A percentile compares a stretch with the other conserved stretches of the same genome.
Evolutionary conservation across 2,113 vertebrate species (phyloP).

Genomic region (Tringa solitaria): DNA sequence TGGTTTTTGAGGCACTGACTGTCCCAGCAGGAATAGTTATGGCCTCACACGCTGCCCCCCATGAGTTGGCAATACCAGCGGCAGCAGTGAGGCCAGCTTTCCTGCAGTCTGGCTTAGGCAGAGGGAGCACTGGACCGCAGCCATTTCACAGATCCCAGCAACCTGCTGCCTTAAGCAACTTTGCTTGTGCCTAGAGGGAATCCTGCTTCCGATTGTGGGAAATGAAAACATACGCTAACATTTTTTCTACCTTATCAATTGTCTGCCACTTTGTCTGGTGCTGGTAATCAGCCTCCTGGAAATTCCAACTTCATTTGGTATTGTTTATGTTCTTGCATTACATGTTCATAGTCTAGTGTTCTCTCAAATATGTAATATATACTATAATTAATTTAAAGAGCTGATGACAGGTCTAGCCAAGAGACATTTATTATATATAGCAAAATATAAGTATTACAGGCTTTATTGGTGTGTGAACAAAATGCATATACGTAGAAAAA

Average conservation of each 20-base stretch:
- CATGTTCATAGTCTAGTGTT: not conserved
- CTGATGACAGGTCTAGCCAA: not conserved
- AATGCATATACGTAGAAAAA: not conserved
- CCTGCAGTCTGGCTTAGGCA: not conserved
- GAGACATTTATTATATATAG: not conserved
- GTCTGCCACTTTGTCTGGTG: not conserved
- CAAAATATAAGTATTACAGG: not conserved
- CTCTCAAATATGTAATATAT: not conserved
- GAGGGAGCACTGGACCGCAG: not conserved
- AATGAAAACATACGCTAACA: not conserved
- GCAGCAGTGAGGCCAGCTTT: not conserved
- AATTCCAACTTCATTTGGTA: not conserved
- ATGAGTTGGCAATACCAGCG: not conserved
- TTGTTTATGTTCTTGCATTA: not conserved
- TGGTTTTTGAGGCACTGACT: not conserved
- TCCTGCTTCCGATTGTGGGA: not conserved
- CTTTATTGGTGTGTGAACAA: not conserved
- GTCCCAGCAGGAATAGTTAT: slow-evolving; percentile 21
- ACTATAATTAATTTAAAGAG: not conserved
- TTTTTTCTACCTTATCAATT: not conserved
- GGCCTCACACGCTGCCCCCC: not conserved
- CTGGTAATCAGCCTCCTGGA: not conserved
- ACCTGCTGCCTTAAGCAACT: not conserved
- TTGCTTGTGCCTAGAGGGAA: not conserved
- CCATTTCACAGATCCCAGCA: not conserved